A percentile compares a stretch with the other conserved stretches of the same genome.
These are phyloP conservation scores for Aradus depressus DNA, from an alignment of 2,888 invertebrate species.

Conservation along the genomic window DNA sequence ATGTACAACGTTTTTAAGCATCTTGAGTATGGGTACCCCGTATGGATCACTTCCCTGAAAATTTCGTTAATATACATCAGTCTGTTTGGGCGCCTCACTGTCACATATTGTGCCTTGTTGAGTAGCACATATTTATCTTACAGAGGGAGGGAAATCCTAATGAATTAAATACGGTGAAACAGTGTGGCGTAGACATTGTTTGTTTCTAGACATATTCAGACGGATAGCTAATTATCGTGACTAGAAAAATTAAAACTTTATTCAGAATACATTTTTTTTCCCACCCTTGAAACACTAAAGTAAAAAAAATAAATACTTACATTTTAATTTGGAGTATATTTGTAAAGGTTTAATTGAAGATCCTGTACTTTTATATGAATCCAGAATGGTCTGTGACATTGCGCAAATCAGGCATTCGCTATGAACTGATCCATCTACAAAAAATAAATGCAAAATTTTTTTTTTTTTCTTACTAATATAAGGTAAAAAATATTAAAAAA, in stretches of 20 bases:
- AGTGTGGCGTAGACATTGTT: too few species aligned
- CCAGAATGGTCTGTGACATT: constrained; percentile 62
- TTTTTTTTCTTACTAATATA: background rate
- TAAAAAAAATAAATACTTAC: constrained; percentile 35
- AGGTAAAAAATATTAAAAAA: constrained; percentile 4
- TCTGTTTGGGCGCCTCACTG: too few species aligned
- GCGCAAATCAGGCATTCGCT: constrained; percentile 74
- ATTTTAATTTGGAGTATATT: constrained; percentile 67
- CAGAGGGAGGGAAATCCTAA: too few species aligned
- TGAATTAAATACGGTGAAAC: too few species aligned
- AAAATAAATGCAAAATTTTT: constrained; percentile 29
- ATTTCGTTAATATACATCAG: too few species aligned
- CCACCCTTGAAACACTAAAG: background rate
- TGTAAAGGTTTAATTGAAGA: constrained; percentile 63
- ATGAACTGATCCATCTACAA: constrained; percentile 40
- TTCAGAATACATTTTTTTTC: background rate
- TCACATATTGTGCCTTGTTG: too few species aligned
- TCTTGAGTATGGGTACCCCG: too few species aligned
- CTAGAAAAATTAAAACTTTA: background rate
- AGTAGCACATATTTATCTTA: too few species aligned
- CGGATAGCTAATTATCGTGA: too few species aligned
- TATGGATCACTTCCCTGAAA: too few species aligned
- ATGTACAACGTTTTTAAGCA: too few species aligned
- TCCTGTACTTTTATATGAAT: constrained; percentile 39
- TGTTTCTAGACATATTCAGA: too few species aligned